Conservation (phyloP, 1,140 invertebrate genomes). For the Dysdera silvatica region DNA sequence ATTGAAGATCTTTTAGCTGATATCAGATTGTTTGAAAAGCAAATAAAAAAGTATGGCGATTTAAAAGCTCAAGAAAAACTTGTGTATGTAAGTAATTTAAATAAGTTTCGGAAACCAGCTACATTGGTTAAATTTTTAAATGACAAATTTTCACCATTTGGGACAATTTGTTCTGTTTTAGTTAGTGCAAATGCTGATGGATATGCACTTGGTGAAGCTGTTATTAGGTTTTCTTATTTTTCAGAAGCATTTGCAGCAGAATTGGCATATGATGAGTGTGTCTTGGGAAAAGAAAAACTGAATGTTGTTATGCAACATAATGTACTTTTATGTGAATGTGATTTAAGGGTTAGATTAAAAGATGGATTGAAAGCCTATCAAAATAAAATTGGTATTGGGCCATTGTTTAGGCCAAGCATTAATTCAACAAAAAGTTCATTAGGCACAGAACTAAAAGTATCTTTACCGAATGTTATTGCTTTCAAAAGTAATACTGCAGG, state of each 20-base stretch:
- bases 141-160: conserved; percentile 19
- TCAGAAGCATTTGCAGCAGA: conserved; percentile 25
- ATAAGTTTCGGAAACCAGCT: not conserved
- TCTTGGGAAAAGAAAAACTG: conserved; percentile 11
- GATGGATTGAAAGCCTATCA: too few relatives aligned
- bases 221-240: conserved; percentile 15
- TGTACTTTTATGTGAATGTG: conserved; percentile 20
- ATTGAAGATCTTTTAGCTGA: conserved; percentile 15
- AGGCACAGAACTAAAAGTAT: too few relatives aligned
- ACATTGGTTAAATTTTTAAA: not conserved
- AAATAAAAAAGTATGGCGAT: conserved; percentile 13
- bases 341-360: conserved; percentile 10
- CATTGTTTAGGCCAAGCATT: too few relatives aligned
- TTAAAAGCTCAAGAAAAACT: conserved; percentile 11
- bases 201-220: conserved; percentile 16
- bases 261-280: conserved; percentile 17
- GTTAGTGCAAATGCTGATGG: conserved; percentile 12
- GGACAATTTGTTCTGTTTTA: conserved; percentile 18
- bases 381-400: too few relatives aligned
- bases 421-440: too few relatives aligned
- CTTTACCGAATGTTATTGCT: too few relatives aligned
- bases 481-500: too few relatives aligned
- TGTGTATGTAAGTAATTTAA: conserved; percentile 15
- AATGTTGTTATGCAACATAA: conserved; percentile 19
- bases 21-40: conserved; percentile 22